Evolutionary conservation across 1,140 invertebrate species (phyloP).

Genomic region (Diploscapter pachys): DNA sequence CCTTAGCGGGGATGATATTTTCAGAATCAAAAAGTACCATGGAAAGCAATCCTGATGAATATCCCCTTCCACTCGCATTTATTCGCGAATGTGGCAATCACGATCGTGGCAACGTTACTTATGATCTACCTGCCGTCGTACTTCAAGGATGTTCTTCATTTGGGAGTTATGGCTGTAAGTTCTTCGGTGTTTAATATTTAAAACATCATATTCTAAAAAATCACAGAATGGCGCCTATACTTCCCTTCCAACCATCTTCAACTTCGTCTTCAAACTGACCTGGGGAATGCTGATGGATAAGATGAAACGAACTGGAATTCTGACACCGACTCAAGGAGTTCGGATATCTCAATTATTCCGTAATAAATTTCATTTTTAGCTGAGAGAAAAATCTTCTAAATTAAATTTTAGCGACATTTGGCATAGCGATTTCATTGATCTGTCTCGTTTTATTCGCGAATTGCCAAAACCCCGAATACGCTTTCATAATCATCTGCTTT

Average conservation of each 20-base stretch:
- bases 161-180: conserved; percentile 38
- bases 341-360: conserved; percentile 45
- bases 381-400: conserved; percentile 1
- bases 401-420: conserved; percentile 38
- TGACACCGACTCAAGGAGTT: conserved; percentile 38
- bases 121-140: conserved; percentile 46
- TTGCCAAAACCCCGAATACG: conserved; percentile 30
- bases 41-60: not conserved
- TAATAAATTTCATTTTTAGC: conserved; percentile 26
- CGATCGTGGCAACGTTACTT: conserved; percentile 43
- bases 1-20: too few relatives aligned
- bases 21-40: conserved; percentile 14
- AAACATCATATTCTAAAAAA: conserved; percentile 18
- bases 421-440: conserved; percentile 32
- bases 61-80: conserved; percentile 36
- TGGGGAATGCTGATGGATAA: conserved; percentile 44
- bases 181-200: not conserved
- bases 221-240: conserved; percentile 44
- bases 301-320: conserved; percentile 33
- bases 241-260: conserved; percentile 34
- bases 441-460: conserved; percentile 26
- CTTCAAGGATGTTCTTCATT: conserved; percentile 43
- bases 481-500: conserved; percentile 35
- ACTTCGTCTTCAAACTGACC: conserved; percentile 37
- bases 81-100: conserved; percentile 38